Base-by-base conservation (phyloP, 2,797 vertebrate species). In the Mormyrus hasselquistii region DNA sequence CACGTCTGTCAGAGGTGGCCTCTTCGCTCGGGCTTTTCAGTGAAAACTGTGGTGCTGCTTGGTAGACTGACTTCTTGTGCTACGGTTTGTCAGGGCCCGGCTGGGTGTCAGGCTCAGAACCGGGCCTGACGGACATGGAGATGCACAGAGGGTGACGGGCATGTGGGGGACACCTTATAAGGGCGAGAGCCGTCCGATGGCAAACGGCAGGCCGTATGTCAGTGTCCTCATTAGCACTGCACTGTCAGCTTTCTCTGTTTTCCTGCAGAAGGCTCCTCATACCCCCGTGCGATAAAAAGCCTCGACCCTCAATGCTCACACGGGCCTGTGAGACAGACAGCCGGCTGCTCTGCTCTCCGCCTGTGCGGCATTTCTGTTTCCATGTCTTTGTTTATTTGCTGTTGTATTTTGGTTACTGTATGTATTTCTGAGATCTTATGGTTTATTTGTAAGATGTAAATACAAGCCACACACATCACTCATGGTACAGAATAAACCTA, bases 171-270 rank as follows among this genome's bases (percentile, higher is more conserved):
- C 91, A 93, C 91, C 91, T 38, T 93, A 91, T 92, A 93, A 94
- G 94, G 92, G 91, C 93, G 91, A 92, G 93, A 92, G 93, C 93
- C 94, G 93, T 93, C 92, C 92, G 91, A 93, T 94, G 93, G 92
- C 91, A 41, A 59, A 22, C 38, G 53, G 34, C 22, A 53, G 52
- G 55, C 88, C 50, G 88, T 85, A 49, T 84, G 79, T 84, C 22
- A 47, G 57, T 44, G 41, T 65, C 88, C 88, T 89, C 79, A 85
- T 89, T 89, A 89, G 38, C 79, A 50, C 55, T 6, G 22, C 93
- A 4, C 55, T 65, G 88, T 57, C 82, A 85, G 49, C 55, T 89
- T 89, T 85, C 82, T 89, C 88, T 50, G 88, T 47, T 84, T 89
- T 85, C 55, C 47, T 92, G 89, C 91, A 94, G 91, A 93, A 93